These are phyloP conservation scores for Cryptus viduatorius DNA, from an alignment of 2,888 invertebrate species.

Conservation along the genomic window DNA sequence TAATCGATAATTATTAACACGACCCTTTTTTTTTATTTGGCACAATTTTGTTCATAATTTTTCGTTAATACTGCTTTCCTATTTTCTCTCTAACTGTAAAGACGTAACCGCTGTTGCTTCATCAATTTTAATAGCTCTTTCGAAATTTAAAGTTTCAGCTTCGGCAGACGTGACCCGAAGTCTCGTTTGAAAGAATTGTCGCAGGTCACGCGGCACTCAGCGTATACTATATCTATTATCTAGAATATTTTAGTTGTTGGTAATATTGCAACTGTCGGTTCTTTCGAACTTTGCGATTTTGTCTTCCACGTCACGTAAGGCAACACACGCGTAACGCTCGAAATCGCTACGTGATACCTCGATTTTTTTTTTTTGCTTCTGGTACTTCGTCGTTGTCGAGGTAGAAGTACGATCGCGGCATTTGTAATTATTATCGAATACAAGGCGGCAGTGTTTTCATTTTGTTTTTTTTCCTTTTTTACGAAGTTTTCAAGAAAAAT, in stretches of 20 bases:
- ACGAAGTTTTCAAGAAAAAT: conserved; percentile 47
- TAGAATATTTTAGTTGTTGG: background rate
- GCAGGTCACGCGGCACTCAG: conserved; percentile 34
- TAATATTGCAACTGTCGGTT: conserved; percentile 5
- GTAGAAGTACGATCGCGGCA: conserved; percentile 41
- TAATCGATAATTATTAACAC: too few species aligned
- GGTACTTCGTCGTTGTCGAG: conserved; percentile 23
- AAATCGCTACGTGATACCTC: conserved; percentile 48
- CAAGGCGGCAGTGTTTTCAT: background rate
- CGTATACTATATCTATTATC: conserved; percentile 1
- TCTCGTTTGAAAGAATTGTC: conserved; percentile 38
- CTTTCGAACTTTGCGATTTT: background rate
- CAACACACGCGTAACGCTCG: conserved; percentile 39
- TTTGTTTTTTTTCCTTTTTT: background rate
- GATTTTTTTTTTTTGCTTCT: conserved; percentile 11
- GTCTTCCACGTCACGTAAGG: conserved; percentile 61
- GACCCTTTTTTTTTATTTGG: background rate
- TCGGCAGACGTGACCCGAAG: background rate
- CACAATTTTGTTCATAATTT: background rate
- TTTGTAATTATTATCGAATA: conserved; percentile 48
- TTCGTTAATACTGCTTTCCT: background rate
- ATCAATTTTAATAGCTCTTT: conserved; percentile 1
- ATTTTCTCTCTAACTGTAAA: background rate
- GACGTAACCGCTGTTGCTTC: background rate
- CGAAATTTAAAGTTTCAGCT: background rate